Percentiles rank a stretch among this genome's conserved stretches.
Evolutionary conservation across 2,797 vertebrate species (phyloP).

Genomic region (Ambastaia sidthimunki): DNA sequence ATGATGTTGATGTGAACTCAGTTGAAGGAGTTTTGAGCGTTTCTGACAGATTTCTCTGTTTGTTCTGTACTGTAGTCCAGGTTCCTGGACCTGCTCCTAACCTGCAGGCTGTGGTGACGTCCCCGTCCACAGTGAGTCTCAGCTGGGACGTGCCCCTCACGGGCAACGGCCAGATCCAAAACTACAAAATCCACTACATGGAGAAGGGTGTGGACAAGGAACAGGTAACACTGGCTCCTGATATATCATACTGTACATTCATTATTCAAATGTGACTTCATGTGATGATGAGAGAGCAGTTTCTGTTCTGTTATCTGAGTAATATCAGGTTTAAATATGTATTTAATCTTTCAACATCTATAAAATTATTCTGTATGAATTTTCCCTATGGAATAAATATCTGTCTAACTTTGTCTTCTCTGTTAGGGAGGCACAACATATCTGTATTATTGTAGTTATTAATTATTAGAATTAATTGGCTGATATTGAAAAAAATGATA

Average conservation of each 20-base stretch:
- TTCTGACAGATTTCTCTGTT: neutral
- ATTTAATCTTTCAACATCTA: no score
- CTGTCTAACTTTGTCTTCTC: no score
- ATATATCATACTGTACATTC: neutral
- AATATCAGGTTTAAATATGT: no score
- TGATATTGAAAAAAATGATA: no score
- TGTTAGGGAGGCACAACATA: no score
- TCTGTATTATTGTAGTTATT: no score
- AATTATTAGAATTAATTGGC: no score
- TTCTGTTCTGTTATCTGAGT: no score
- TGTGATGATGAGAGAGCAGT: neutral
- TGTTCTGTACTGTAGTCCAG: slow-evolving; percentile 80
- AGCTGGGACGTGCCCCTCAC: slow-evolving; percentile 91
- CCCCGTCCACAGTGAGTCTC: slow-evolving; percentile 84
- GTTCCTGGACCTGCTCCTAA: slow-evolving; percentile 95
- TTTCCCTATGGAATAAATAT: no score
- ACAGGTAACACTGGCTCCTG: slow-evolving; percentile 77
- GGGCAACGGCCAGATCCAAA: slow-evolving; percentile 92
- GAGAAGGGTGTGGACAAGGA: slow-evolving; percentile 88
- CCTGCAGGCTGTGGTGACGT: slow-evolving; percentile 80
- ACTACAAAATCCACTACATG: slow-evolving; percentile 93
- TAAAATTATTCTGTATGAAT: no score
- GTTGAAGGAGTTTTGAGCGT: no score
- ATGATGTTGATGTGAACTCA: no score
- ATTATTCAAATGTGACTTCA: neutral